These are phyloP conservation scores for Centroberyx gerrardi DNA, from an alignment of 2,797 vertebrate species.

Conservation along the genomic window DNA sequence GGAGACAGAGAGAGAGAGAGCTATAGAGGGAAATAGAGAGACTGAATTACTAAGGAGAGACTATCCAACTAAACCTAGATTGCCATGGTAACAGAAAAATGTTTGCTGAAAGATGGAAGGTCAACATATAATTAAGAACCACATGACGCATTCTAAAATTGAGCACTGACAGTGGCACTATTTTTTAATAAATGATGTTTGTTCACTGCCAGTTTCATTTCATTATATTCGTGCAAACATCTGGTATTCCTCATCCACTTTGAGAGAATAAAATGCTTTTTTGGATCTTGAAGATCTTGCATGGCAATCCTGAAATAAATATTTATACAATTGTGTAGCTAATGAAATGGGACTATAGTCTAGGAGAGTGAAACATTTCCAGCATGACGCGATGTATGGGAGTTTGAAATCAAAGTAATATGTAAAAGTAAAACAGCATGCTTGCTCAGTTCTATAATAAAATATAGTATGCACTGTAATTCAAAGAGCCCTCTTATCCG, in stretches of 20 bases:
- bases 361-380: too few species aligned
- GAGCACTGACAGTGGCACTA: too few species aligned
- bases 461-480: slow-evolving; percentile 27
- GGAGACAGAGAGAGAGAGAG: slow-evolving; percentile 7
- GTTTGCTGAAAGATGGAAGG: background rate
- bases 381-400: too few species aligned
- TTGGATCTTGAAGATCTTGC: too few species aligned
- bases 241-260: too few species aligned
- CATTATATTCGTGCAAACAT: too few species aligned
- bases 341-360: background rate
- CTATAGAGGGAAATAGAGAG: slow-evolving; percentile 8
- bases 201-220: too few species aligned
- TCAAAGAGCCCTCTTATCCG: slow-evolving; percentile 36
- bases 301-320: too few species aligned
- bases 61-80: slow-evolving; percentile 25
- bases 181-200: background rate
- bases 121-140: slow-evolving; percentile 21
- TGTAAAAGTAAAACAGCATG: slow-evolving; percentile 19
- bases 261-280: too few species aligned
- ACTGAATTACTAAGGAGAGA: slow-evolving; percentile 10
- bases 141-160: background rate
- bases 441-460: slow-evolving; percentile 1
- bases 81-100: background rate
- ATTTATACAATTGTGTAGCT: too few species aligned
- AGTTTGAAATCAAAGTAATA: slow-evolving; percentile 28